Percentiles rank a stretch among this genome's conserved stretches.
Evolutionary conservation across 2,113 vertebrate genomes (phyloP).

Genomic region (Aptenodytes patagonicus): DNA sequence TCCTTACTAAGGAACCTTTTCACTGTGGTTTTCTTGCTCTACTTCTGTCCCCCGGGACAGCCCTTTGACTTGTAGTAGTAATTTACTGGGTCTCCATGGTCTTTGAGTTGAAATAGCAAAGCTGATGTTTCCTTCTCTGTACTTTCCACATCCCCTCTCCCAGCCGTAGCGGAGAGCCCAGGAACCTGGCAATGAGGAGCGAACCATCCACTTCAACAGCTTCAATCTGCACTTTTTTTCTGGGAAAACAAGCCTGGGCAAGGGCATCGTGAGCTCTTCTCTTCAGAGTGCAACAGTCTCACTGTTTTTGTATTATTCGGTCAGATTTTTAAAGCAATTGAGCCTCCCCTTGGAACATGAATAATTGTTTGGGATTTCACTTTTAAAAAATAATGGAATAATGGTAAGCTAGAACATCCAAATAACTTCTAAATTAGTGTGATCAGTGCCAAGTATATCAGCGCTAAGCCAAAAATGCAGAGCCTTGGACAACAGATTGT

Average conservation of each 20-base stretch:
- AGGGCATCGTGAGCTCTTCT: neutral
- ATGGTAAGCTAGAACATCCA: conserved; percentile 13
- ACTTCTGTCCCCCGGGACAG: neutral
- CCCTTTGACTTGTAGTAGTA: neutral
- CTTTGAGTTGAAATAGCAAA: neutral
- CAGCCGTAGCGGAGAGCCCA: neutral
- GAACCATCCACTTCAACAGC: neutral
- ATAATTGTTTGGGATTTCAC: neutral
- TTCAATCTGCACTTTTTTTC: neutral
- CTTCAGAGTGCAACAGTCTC: neutral
- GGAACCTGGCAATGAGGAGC: neutral
- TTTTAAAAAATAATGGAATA: conserved; percentile 37
- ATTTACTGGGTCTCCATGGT: neutral
- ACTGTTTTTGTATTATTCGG: neutral
- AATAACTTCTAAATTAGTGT: conserved; percentile 3
- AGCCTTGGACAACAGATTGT: conserved; percentile 15
- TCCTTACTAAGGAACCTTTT: neutral
- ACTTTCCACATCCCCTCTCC: neutral
- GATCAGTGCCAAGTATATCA: neutral
- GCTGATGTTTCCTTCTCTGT: neutral
- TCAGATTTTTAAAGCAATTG: neutral
- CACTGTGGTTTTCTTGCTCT: neutral
- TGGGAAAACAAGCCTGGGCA: neutral
- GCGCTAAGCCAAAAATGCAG: conserved; percentile 6
- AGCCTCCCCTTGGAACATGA: neutral